A percentile compares a stretch with the other conserved stretches of the same genome.
Conservation (phyloP, 2,113 vertebrate genomes). For the Puntigrus tetrazona region DNA sequence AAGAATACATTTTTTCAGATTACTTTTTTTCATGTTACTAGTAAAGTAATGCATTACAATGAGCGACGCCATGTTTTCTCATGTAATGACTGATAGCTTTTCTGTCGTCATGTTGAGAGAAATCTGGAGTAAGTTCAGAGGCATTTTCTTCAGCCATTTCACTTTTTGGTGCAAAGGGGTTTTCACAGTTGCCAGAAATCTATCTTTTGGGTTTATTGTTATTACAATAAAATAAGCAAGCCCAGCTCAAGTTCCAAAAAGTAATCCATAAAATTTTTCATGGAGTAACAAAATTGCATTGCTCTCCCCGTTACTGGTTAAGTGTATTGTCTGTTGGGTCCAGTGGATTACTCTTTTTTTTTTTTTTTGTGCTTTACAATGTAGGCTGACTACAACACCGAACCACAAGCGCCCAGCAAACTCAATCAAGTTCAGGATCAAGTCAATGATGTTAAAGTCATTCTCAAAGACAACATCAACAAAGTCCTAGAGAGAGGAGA, state of each 20-base stretch:
- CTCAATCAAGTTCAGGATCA: constrained; percentile 75
- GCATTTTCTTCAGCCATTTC: too few species aligned
- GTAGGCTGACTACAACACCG: constrained; percentile 66
- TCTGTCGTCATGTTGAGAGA: too few species aligned
- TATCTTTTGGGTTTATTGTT: background rate
- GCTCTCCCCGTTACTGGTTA: background rate
- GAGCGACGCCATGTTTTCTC: too few species aligned
- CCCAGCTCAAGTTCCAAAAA: background rate
- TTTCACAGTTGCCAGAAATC: background rate
- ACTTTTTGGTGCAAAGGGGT: too few species aligned
- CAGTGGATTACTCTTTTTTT: background rate
- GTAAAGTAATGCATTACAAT: too few species aligned
- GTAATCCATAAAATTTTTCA: background rate
- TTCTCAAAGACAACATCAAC: constrained; percentile 82
- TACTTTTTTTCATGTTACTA: too few species aligned
- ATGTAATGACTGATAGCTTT: too few species aligned
- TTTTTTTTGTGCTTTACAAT: too few species aligned
- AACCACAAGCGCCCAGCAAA: constrained; percentile 59
- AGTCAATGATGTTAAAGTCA: constrained; percentile 82
- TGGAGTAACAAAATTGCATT: too few species aligned
- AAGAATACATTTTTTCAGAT: too few species aligned
- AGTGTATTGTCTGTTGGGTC: background rate
- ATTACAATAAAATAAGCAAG: background rate
- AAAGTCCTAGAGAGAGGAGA: constrained; percentile 82
- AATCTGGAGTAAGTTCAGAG: too few species aligned